These are phyloP conservation scores for Eupithecia centaureata DNA, from an alignment of 2,888 invertebrate species.

Conservation along the genomic window DNA sequence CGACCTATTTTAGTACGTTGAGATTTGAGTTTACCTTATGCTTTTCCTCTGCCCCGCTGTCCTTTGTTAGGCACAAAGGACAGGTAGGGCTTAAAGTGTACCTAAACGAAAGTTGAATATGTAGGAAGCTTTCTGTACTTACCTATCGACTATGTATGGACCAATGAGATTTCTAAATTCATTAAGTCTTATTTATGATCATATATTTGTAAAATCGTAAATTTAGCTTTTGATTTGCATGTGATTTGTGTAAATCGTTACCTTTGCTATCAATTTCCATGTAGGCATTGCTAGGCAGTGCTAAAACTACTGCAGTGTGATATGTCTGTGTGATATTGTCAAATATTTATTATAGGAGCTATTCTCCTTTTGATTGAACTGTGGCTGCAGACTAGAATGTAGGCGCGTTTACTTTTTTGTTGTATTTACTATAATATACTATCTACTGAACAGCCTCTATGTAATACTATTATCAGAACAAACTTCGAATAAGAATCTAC, in stretches of 20 bases:
- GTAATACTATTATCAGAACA: too few species aligned
- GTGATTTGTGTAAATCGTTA: neutral
- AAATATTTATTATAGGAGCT: neutral
- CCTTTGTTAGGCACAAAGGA: neutral
- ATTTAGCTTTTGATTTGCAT: too few species aligned
- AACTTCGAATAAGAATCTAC: neutral
- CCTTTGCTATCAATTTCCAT: neutral
- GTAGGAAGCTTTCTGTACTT: neutral
- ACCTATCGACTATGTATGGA: too few species aligned
- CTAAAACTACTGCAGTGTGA: neutral
- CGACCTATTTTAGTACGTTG: neutral
- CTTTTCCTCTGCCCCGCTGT: neutral
- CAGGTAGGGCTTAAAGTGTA: too few species aligned
- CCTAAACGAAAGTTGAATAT: too few species aligned
- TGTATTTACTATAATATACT: neutral
- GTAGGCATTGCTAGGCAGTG: neutral
- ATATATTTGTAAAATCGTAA: too few species aligned
- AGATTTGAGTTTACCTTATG: neutral
- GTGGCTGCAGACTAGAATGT: neutral
- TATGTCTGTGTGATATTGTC: neutral
- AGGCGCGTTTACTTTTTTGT: neutral
- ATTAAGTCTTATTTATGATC: neutral
- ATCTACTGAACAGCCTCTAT: too few species aligned
- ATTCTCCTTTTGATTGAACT: neutral
- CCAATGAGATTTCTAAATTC: neutral